A percentile compares a stretch with the other conserved stretches of the same genome.
phyloP scores from a whole-genome alignment of 2,888 invertebrate species.

The Hyppa rectilinea region DNA sequence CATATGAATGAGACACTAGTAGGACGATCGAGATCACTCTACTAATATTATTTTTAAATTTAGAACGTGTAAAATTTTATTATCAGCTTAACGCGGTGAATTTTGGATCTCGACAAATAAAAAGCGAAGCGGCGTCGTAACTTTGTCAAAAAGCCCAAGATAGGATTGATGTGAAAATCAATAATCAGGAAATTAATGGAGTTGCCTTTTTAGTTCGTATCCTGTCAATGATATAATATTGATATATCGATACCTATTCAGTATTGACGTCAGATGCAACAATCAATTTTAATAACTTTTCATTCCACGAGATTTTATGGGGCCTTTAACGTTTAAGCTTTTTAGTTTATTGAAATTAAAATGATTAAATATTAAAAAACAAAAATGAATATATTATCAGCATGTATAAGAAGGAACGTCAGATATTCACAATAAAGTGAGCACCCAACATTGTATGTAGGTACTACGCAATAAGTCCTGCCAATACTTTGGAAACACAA shows the following conservation, averaged over 20 bases:
- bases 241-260: conserved; percentile 34
- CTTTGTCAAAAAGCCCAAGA: conserved; percentile 17
- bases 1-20: conserved; percentile 58
- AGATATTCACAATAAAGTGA: conserved; percentile 21
- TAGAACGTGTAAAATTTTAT: conserved; percentile 49
- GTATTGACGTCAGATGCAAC: conserved; percentile 34
- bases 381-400: conserved; percentile 4
- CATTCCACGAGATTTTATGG: conserved; percentile 5
- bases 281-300: conserved; percentile 28
- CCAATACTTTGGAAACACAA: conserved; percentile 48
- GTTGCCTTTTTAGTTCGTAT: conserved; percentile 23
- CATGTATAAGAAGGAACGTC: not conserved
- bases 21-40: conserved; percentile 37
- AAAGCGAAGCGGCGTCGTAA: conserved; percentile 32
- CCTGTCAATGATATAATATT: conserved; percentile 27
- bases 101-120: conserved; percentile 32
- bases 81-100: conserved; percentile 32
- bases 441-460: conserved; percentile 4
- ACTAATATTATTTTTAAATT: conserved; percentile 33
- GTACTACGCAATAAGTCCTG: conserved; percentile 23
- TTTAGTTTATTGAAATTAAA: not conserved
- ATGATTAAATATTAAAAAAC: not conserved
- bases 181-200: conserved; percentile 26
- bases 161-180: conserved; percentile 25
- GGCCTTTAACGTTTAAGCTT: conserved; percentile 15